These are phyloP conservation scores for Petrocephalus sullivani DNA, from an alignment of 2,797 vertebrate species.

Conservation along the genomic window DNA sequence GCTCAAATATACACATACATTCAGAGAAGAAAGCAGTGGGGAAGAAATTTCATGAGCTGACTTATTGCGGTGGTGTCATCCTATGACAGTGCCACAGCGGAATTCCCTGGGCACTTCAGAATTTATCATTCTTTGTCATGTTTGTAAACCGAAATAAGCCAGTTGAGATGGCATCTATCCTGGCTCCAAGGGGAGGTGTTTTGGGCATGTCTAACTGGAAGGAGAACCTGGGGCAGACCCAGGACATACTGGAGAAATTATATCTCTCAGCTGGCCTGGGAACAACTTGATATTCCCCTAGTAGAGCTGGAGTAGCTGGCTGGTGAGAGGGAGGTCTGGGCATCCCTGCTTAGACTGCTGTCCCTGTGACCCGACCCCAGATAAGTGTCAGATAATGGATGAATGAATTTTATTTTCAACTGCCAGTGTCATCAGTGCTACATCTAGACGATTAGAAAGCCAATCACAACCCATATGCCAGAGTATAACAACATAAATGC, in stretches of 20 bases:
- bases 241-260: not conserved
- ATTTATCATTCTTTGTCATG: no score
- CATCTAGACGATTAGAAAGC: not conserved
- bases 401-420: not conserved
- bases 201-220: not conserved
- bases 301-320: not conserved
- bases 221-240: not conserved
- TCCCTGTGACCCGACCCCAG: not conserved
- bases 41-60: not conserved
- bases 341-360: not conserved
- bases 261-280: not conserved
- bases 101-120: not conserved
- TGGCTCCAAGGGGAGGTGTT: not conserved
- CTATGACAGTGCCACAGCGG: not conserved
- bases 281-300: not conserved
- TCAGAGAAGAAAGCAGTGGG: not conserved
- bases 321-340: not conserved
- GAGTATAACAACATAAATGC: not conserved
- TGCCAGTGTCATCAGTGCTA: not conserved
- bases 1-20: no score
- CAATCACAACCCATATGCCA: not conserved
- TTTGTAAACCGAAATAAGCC: not conserved
- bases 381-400: not conserved
- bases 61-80: not conserved
- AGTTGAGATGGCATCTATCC: not conserved